Evolutionary conservation across 2,888 invertebrate species (phyloP).

Genomic region (Troides aeacus): DNA sequence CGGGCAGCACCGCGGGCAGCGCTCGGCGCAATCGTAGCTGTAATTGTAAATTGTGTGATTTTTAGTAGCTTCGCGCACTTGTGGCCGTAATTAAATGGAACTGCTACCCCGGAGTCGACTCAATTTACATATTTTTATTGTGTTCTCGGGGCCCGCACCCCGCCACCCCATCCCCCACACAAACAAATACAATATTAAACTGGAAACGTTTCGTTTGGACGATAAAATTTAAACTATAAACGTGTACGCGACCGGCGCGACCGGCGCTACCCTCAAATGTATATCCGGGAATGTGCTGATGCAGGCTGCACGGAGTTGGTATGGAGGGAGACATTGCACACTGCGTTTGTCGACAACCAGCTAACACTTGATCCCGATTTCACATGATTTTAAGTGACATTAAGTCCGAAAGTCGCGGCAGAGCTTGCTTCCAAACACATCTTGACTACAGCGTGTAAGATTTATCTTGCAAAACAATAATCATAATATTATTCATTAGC

Average conservation of each 20-base stretch:
- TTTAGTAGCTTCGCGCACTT: slow-evolving; percentile 43
- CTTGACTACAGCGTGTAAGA: too few species aligned
- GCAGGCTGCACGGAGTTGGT: too few species aligned
- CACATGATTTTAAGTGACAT: too few species aligned
- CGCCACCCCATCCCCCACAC: slow-evolving; percentile 14
- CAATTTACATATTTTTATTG: slow-evolving; percentile 54
- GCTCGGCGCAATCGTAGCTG: slow-evolving; percentile 30
- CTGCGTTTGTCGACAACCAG: too few species aligned
- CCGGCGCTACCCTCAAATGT: too few species aligned
- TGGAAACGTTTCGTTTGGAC: slow-evolving; percentile 26
- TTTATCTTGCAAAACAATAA: too few species aligned
- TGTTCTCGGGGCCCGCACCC: slow-evolving; percentile 27
- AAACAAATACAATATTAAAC: slow-evolving; percentile 33
- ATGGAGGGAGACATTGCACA: too few species aligned
- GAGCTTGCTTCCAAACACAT: too few species aligned
- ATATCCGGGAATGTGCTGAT: too few species aligned
- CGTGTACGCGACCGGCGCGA: not conserved
- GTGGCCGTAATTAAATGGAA: slow-evolving; percentile 51
- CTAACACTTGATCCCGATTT: too few species aligned
- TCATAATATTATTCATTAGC: too few species aligned
- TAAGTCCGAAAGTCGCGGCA: too few species aligned
- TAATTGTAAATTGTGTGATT: slow-evolving; percentile 53
- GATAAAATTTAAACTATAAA: slow-evolving; percentile 26
- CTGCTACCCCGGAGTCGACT: slow-evolving; percentile 41
- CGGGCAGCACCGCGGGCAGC: not conserved